Conservation (phyloP, 2,797 vertebrate species). For the Myiothlypis chrysogaster region DNA sequence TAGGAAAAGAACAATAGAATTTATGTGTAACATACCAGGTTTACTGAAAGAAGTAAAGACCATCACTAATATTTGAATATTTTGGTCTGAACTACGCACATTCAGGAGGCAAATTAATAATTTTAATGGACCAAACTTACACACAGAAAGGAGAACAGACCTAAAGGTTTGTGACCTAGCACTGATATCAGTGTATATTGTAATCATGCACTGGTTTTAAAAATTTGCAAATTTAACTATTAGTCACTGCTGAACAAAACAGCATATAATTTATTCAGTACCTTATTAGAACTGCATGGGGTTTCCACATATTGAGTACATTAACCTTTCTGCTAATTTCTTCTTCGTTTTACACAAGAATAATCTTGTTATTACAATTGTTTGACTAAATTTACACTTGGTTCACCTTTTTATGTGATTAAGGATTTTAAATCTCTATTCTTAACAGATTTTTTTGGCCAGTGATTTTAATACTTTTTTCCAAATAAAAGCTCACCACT, state of each 20-base stretch:
- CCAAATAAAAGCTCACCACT: neutral
- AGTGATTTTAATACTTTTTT: neutral
- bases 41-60: neutral
- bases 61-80: neutral
- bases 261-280: neutral
- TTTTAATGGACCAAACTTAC: neutral
- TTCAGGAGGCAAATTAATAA: neutral
- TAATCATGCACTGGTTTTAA: neutral
- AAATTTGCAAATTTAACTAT: neutral
- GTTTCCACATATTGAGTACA: neutral
- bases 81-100: neutral
- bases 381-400: neutral
- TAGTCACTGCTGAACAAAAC: neutral
- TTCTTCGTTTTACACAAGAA: neutral
- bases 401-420: neutral
- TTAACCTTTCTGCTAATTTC: conserved; percentile 22
- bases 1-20: neutral
- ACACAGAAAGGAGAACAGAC: neutral
- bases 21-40: neutral
- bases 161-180: neutral
- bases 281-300: neutral
- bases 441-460: neutral
- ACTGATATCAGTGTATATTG: neutral
- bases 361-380: neutral
- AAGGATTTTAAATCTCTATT: neutral